Conservation (phyloP, 2,797 vertebrate genomes). For the Syngnathus acus region DNA sequence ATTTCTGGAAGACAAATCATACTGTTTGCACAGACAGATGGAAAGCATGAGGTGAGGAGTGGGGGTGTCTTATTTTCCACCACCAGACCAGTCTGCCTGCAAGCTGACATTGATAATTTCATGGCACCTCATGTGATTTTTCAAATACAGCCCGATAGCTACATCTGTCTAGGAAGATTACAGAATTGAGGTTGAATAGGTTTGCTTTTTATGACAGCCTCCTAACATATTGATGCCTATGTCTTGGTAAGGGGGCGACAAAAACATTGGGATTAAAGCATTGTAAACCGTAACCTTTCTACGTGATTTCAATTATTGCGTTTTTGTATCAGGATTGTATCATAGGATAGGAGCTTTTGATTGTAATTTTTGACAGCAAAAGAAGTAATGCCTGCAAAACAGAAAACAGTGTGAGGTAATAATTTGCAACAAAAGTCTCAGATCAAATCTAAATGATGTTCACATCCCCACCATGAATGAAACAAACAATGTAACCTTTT, state of each 20-base stretch:
- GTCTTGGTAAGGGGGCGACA: conserved; percentile 7
- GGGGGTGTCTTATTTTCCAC: conserved; percentile 35
- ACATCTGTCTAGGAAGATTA: conserved; percentile 72
- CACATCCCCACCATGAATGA: conserved; percentile 2
- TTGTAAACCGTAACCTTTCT: conserved; percentile 21
- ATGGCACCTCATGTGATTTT: conserved; percentile 68
- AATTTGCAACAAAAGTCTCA: conserved; percentile 13
- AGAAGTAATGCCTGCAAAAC: conserved; percentile 3
- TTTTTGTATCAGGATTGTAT: conserved; percentile 27
- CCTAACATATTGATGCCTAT: conserved; percentile 51
- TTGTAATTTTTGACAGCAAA: conserved; percentile 20
- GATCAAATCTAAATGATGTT: conserved; percentile 19
- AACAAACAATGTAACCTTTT: conserved; percentile 46
- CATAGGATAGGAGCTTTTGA: conserved; percentile 39
- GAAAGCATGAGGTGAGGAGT: conserved; percentile 14
- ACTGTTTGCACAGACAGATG: conserved; percentile 30
- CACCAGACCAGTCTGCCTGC: conserved; percentile 55
- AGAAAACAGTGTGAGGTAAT: conserved; percentile 11
- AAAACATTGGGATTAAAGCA: conserved; percentile 7
- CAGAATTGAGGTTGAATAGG: conserved; percentile 44
- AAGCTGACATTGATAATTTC: conserved; percentile 76
- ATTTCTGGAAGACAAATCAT: conserved; percentile 34
- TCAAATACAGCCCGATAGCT: conserved; percentile 66
- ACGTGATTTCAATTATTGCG: conserved; percentile 17
- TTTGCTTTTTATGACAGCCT: conserved; percentile 47